phyloP scores from a whole-genome alignment of 2,888 invertebrate genomes.

The Coenonympha glycerion region DNA sequence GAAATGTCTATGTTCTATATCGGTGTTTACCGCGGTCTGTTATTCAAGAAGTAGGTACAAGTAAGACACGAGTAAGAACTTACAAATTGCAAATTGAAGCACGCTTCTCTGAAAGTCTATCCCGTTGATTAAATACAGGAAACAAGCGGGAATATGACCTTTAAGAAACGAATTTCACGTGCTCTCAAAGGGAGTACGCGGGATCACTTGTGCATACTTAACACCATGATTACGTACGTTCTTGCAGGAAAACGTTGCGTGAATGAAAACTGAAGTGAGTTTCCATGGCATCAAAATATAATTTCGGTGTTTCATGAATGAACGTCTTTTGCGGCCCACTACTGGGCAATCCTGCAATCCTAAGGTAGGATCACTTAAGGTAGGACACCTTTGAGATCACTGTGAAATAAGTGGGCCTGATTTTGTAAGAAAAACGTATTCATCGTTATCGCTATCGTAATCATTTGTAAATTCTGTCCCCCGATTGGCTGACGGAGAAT shows the following conservation, averaged over 20 bases:
- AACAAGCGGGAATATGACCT: not conserved
- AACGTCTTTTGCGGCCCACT: too few species aligned
- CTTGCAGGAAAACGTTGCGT: not conserved
- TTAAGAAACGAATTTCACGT: not conserved
- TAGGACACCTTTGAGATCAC: not conserved
- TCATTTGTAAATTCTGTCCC: too few species aligned
- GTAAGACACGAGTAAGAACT: too few species aligned
- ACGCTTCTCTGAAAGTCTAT: not conserved
- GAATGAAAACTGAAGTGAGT: not conserved
- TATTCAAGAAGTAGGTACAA: too few species aligned
- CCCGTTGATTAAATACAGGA: not conserved
- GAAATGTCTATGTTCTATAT: too few species aligned
- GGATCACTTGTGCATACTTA: constrained; percentile 15
- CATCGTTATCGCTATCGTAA: too few species aligned
- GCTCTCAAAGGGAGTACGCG: constrained; percentile 13
- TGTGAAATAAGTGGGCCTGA: too few species aligned
- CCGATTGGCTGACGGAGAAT: too few species aligned
- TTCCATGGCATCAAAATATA: not conserved
- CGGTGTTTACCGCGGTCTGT: too few species aligned
- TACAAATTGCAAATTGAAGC: not conserved
- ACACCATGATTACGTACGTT: constrained; percentile 10
- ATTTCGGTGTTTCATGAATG: not conserved
- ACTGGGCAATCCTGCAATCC: too few species aligned
- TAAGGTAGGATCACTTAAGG: too few species aligned
- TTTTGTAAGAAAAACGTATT: too few species aligned